These are phyloP conservation scores for Bucco capensis DNA, from an alignment of 2,113 vertebrate genomes.

Conservation along the genomic window DNA sequence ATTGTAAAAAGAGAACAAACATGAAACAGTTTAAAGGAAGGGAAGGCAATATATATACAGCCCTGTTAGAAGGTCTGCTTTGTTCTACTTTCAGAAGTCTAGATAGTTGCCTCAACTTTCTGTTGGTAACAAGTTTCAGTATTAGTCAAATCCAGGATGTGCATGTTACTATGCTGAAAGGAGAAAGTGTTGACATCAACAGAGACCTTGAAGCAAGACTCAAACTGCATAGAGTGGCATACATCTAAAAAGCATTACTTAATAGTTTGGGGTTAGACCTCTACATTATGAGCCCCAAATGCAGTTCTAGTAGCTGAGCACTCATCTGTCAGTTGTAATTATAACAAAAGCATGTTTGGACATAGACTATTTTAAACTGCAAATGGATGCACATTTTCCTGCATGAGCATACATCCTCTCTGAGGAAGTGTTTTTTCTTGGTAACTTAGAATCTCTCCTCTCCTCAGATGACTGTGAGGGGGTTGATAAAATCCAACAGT, in stretches of 20 bases:
- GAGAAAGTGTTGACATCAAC: background rate
- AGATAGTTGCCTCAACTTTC: background rate
- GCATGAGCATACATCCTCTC: background rate
- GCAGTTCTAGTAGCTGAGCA: background rate
- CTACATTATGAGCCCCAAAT: background rate
- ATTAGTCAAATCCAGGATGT: background rate
- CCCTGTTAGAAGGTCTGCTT: background rate
- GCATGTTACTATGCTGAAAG: background rate
- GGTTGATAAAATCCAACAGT: background rate
- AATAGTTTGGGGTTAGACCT: background rate
- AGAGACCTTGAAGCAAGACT: background rate
- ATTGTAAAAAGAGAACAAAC: background rate
- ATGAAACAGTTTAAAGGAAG: background rate
- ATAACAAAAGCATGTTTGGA: background rate
- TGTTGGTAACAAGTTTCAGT: background rate
- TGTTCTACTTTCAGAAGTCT: background rate
- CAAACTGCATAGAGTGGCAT: background rate
- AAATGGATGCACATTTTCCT: background rate
- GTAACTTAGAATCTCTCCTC: background rate
- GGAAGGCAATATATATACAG: background rate
- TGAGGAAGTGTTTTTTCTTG: background rate
- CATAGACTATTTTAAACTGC: background rate
- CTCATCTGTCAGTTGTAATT: background rate
- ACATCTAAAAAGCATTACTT: background rate
- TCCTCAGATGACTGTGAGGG: background rate